Conservation (phyloP, 2,113 vertebrate genomes). For the Esox niger region DNA sequence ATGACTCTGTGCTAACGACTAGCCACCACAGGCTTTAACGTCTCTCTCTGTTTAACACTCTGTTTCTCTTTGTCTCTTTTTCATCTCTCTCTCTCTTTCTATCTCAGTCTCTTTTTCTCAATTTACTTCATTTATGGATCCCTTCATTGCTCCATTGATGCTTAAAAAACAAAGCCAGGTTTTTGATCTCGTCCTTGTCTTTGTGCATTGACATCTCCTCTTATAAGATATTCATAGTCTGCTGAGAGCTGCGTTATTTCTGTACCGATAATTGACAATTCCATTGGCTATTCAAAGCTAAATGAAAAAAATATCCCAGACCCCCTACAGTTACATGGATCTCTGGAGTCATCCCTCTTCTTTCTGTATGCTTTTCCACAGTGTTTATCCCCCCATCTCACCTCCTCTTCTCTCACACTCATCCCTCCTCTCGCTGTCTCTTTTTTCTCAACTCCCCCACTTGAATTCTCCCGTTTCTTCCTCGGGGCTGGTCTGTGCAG, state of each 20-base stretch:
- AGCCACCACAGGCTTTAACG: no score
- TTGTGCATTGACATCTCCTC: not conserved
- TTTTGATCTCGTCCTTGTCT: not conserved
- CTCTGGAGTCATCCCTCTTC: slow-evolving; percentile 22
- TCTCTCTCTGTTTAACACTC: no score
- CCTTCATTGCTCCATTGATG: no score
- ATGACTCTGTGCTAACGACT: no score
- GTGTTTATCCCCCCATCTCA: no score
- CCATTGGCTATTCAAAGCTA: slow-evolving; percentile 23
- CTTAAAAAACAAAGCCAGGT: not conserved
- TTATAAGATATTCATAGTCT: slow-evolving; percentile 5
- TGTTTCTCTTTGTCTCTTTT: no score
- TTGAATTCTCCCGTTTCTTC: not conserved
- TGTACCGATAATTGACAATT: slow-evolving; percentile 36
- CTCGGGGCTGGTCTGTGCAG: no score
- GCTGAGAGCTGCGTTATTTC: slow-evolving; percentile 48
- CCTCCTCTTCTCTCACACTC: slow-evolving; percentile 6
- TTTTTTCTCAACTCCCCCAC: not conserved
- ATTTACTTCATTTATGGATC: no score
- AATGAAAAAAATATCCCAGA: slow-evolving; percentile 11
- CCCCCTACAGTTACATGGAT: slow-evolving; percentile 7
- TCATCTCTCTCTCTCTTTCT: slow-evolving; percentile 15
- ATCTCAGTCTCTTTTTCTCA: not conserved
- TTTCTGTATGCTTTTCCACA: slow-evolving; percentile 22
- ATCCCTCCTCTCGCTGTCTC: slow-evolving; percentile 8